Evolutionary conservation across 2,797 vertebrate genomes (phyloP).

Genomic region (Hybognathus amarus): DNA sequence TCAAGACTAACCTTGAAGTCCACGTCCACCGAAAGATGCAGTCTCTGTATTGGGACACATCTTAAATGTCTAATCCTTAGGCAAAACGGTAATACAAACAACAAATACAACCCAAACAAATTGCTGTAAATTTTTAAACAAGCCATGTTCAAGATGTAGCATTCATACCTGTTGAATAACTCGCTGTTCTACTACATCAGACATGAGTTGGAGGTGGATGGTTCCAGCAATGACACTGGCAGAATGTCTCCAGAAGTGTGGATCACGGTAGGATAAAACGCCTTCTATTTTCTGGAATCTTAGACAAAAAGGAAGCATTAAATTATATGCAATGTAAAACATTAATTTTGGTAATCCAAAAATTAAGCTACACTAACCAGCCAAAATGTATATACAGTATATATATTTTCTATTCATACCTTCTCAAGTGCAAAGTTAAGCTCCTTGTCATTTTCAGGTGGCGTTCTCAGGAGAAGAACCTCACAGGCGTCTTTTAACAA

Average conservation of each 20-base stretch:
- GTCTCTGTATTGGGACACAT: background rate
- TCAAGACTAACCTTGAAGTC: background rate
- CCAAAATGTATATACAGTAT: background rate
- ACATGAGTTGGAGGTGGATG: constrained; percentile 93
- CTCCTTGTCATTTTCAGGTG: constrained; percentile 91
- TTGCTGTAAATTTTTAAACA: background rate
- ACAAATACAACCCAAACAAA: background rate
- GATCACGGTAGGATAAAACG: constrained; percentile 93
- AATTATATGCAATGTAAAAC: background rate
- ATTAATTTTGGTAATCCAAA: background rate
- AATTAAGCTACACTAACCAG: background rate
- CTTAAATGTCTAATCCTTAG: background rate
- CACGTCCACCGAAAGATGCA: background rate
- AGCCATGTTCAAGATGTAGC: background rate
- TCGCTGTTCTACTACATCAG: constrained; percentile 91
- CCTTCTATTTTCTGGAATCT: constrained; percentile 98
- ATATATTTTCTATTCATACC: constrained; percentile 69
- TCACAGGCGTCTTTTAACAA: constrained; percentile 94
- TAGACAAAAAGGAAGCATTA: constrained; percentile 49
- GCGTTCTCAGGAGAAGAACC: constrained; percentile 89
- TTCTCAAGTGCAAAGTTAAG: constrained; percentile 91
- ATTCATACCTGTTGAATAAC: constrained; percentile 90
- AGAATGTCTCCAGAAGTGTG: constrained; percentile 98
- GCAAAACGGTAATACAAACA: background rate
- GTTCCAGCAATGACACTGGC: constrained; percentile 91